Evolutionary conservation across 2,797 vertebrate species (phyloP).

Genomic region (Cygnus olor): DNA sequence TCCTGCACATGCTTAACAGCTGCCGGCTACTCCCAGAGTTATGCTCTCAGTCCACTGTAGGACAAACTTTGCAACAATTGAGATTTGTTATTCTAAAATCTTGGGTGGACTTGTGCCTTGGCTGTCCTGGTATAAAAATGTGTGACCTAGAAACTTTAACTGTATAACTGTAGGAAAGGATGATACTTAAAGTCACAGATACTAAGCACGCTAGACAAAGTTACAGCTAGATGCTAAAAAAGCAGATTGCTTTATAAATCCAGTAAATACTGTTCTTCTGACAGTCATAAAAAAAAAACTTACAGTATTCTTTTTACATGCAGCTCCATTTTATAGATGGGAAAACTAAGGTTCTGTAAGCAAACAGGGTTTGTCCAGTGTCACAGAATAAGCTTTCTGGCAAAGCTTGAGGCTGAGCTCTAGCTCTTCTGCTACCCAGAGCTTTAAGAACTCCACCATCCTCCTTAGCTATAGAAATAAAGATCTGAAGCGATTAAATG

Average conservation of each 20-base stretch:
- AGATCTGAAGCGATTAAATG: conserved; percentile 19
- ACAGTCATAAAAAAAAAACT: neutral
- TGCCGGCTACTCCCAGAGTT: neutral
- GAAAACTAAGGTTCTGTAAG: neutral
- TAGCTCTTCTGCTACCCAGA: neutral
- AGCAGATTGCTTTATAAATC: neutral
- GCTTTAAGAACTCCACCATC: neutral
- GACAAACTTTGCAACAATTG: neutral
- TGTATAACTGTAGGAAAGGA: neutral
- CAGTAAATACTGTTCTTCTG: neutral
- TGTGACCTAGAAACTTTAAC: neutral
- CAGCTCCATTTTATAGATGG: neutral
- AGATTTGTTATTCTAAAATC: conserved; percentile 11
- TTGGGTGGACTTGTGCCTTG: neutral
- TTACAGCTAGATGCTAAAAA: neutral
- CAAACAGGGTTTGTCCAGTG: neutral
- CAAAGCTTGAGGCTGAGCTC: neutral
- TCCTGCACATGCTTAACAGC: neutral
- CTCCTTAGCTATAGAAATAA: conserved; percentile 39
- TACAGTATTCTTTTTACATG: neutral
- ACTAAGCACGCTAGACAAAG: neutral
- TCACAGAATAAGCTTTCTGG: neutral
- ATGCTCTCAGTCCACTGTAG: neutral
- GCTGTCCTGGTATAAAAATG: neutral
- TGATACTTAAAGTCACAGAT: neutral